These are phyloP conservation scores for Glyphotaelius pellucidus DNA, from an alignment of 2,888 invertebrate species.

Conservation along the genomic window DNA sequence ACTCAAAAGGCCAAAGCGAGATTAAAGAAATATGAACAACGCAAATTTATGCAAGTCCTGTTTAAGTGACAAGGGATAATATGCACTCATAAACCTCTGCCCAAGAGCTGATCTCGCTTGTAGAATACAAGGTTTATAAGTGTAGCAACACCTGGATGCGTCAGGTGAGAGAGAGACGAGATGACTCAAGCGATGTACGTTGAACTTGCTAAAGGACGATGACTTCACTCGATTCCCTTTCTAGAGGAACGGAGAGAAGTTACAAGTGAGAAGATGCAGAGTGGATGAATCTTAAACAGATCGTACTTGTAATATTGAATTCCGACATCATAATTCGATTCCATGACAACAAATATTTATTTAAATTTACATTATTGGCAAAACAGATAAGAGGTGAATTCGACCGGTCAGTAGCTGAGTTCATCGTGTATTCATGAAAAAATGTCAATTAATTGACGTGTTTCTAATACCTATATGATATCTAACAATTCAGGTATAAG, in stretches of 20 bases:
- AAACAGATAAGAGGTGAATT: neutral
- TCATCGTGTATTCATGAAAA: neutral
- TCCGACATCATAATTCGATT: neutral
- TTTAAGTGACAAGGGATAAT: conserved; percentile 4
- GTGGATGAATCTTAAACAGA: neutral
- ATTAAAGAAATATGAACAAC: neutral
- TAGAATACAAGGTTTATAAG: neutral
- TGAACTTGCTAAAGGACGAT: conserved; percentile 39
- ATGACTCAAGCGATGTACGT: conserved; percentile 38
- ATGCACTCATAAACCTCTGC: neutral
- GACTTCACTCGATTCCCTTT: conserved; percentile 18
- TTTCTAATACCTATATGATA: no score
- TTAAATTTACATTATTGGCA: neutral
- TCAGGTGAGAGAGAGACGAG: conserved; percentile 19
- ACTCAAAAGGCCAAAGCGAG: neutral
- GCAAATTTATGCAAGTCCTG: neutral
- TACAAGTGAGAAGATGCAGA: neutral
- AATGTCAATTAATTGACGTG: neutral
- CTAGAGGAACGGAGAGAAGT: neutral
- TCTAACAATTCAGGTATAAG: neutral
- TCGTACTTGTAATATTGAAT: neutral
- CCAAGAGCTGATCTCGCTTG: neutral
- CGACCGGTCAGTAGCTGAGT: no score
- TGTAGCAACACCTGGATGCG: conserved; percentile 6
- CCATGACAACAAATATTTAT: neutral